Base-by-base conservation (phyloP, 2,113 vertebrate species). In the Polypterus bichir region DNA sequence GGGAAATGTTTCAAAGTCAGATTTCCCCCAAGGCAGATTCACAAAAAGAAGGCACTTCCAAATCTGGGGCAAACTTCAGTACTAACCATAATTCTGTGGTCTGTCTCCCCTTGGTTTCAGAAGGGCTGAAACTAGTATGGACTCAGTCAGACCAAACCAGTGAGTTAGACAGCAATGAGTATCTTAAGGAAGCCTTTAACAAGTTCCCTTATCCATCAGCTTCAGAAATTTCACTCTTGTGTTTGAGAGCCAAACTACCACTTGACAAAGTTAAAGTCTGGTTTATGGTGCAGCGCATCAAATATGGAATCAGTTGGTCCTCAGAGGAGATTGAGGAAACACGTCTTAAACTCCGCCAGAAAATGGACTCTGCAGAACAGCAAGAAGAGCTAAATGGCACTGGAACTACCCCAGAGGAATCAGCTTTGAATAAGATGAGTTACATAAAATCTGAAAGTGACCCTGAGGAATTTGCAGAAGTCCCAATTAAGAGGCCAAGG, bases 261-360 rank as follows among this genome's bases (percentile, higher is more conserved):
- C 79, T 92, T 75, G 92, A 93, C 73, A 91, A 92, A 77, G 90
- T 94, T 6, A 91, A 93, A 73, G 86, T 90, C 60, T 94, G 92
- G 92, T 93, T 94, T 66, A 92, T 92, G 88, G 91, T 91, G 59
- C 92, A 93, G 76, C 85, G 92, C 55, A 90, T 94, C 55, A 91
- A 90, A 68, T 92, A 91, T 49, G 91, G 92, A 49, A 94, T 94
- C 70, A 94, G 91, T 74, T 94, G 92, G 92, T 89, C 91, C 9
- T 87, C 90, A 0, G 92, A 94, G 69, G 92, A 94, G 68, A 93
- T 94, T 49, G 89, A 93, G 72, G 92, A 92, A 72, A 91, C 92
- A 0, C 81, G 89, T 3, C 77, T 68, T 47, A 86, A 84, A 71
- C 74, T 88, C 61, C 72, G 79, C 9, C 8, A 53, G 4, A 9